These are phyloP conservation scores for Bombus haemorrhoidalis DNA, from an alignment of 1,140 invertebrate species.

Conservation along the genomic window DNA sequence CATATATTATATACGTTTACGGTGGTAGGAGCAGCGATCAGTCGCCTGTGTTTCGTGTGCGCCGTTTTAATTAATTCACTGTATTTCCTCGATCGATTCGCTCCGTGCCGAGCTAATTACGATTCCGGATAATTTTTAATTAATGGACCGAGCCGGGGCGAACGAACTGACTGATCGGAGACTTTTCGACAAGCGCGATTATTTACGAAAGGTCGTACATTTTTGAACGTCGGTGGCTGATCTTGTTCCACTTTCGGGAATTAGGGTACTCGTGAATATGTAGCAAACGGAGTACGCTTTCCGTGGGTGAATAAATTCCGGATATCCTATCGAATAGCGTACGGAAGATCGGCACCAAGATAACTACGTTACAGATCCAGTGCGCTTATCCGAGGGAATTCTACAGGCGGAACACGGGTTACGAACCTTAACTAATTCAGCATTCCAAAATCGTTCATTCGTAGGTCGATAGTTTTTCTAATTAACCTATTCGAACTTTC, in stretches of 20 bases:
- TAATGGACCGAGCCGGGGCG: constrained; percentile 38
- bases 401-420: not conserved
- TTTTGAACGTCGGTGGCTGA: too few relatives aligned
- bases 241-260: not conserved
- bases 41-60: not conserved
- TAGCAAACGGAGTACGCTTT: not conserved
- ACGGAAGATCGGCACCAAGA: not conserved
- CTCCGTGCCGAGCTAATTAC: constrained; percentile 56
- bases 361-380: not conserved
- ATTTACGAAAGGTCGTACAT: constrained; percentile 1
- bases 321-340: too few relatives aligned
- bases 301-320: not conserved
- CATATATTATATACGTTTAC: constrained; percentile 34
- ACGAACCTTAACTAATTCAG: not conserved
- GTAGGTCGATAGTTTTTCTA: not conserved
- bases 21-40: not conserved
- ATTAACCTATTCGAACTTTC: not conserved
- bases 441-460: too few relatives aligned
- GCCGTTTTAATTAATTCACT: constrained; percentile 64
- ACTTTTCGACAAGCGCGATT: constrained; percentile 12
- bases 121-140: constrained; percentile 64
- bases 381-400: not conserved
- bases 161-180: not conserved
- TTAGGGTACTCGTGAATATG: not conserved
- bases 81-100: constrained; percentile 64